Evolutionary conservation across 2,797 vertebrate species (phyloP).

Genomic region (Crenichthys baileyi): DNA sequence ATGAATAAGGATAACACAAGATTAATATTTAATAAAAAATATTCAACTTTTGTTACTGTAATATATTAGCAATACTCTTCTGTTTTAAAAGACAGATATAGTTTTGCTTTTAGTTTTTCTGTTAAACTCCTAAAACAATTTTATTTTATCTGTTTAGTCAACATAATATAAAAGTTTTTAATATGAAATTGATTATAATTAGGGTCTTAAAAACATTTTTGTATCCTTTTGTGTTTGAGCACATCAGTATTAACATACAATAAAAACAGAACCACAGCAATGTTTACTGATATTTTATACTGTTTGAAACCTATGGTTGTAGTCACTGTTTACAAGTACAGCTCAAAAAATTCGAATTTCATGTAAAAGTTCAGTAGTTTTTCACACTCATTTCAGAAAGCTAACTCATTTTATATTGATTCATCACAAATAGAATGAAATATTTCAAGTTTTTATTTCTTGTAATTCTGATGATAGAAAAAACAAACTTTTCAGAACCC

Average conservation of each 20-base stretch:
- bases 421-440: too few species aligned
- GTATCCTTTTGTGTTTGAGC: neutral
- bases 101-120: neutral
- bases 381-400: neutral
- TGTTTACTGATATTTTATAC: neutral
- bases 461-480: too few species aligned
- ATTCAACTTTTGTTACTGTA: neutral
- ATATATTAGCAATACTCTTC: neutral
- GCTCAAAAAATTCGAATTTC: neutral
- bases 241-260: neutral
- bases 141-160: neutral
- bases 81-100: neutral
- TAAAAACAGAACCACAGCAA: neutral
- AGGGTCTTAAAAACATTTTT: neutral
- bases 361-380: too few species aligned
- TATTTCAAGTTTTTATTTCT: too few species aligned
- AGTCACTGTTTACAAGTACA: neutral
- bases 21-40: neutral
- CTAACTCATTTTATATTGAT: neutral
- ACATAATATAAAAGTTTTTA: neutral
- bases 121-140: neutral
- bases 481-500: too few species aligned
- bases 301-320: too few species aligned
- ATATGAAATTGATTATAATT: neutral
- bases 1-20: neutral